Evolutionary conservation across 2,113 vertebrate genomes (phyloP).

Genomic region (Oxygymnocypris stewartii): DNA sequence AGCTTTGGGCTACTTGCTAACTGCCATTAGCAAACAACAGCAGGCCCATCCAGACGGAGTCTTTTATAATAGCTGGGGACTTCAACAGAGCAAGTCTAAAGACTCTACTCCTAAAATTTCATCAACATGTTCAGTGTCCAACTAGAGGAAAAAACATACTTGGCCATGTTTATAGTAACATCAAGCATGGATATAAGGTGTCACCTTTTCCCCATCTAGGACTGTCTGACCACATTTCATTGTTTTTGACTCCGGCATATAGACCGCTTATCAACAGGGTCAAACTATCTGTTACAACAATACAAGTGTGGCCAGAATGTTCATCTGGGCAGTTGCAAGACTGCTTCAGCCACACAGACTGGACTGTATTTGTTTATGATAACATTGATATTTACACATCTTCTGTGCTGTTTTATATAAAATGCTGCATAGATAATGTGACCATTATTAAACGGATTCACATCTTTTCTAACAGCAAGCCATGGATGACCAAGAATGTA

Average conservation of each 20-base stretch:
- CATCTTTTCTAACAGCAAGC: too few species aligned
- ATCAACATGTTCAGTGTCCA: neutral
- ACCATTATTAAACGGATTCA: too few species aligned
- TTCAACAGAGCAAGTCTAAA: neutral
- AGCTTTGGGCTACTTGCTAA: neutral
- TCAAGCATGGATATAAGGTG: too few species aligned
- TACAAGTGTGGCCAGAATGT: neutral
- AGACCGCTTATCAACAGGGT: neutral
- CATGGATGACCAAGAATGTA: too few species aligned
- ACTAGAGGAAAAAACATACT: too few species aligned
- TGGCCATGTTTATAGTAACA: too few species aligned
- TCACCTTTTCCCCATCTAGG: too few species aligned
- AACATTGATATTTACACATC: too few species aligned
- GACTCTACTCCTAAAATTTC: neutral
- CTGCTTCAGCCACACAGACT: neutral
- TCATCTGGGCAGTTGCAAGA: neutral
- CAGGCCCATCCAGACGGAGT: neutral
- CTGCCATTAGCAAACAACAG: neutral
- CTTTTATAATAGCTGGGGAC: neutral
- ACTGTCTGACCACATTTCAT: too few species aligned
- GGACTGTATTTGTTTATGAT: neutral
- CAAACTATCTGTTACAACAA: neutral
- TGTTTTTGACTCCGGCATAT: too few species aligned
- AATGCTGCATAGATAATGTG: too few species aligned
- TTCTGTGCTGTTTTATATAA: too few species aligned